phyloP scores from a whole-genome alignment of 2,888 invertebrate genomes.

The Itoplectis maculator region DNA sequence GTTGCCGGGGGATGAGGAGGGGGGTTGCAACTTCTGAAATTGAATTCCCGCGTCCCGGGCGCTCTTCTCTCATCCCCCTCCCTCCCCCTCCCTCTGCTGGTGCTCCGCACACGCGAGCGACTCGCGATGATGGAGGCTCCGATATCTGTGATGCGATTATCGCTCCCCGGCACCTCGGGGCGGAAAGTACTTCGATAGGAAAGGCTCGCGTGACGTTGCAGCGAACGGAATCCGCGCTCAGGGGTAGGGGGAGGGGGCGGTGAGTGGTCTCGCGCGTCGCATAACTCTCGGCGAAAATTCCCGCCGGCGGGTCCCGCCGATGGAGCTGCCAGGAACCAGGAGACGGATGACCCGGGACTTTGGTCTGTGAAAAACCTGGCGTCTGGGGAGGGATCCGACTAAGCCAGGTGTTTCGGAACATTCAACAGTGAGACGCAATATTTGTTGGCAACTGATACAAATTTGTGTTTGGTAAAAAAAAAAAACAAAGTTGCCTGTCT shows the following conservation, averaged over 20 bases:
- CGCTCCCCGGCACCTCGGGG: conserved; percentile 45
- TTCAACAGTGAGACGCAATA: too few species aligned
- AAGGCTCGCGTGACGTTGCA: conserved; percentile 27
- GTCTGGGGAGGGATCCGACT: not conserved
- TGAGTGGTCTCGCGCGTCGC: not conserved
- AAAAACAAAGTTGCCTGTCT: too few species aligned
- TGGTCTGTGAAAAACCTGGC: not conserved
- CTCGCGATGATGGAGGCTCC: conserved; percentile 60
- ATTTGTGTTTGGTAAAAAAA: too few species aligned
- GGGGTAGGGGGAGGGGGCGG: too few species aligned
- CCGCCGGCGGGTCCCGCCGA: not conserved
- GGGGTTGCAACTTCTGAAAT: conserved; percentile 62
- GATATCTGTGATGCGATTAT: conserved; percentile 66
- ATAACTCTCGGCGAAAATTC: conserved; percentile 13
- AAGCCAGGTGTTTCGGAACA: too few species aligned
- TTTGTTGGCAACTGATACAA: too few species aligned
- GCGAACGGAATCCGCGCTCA: not conserved
- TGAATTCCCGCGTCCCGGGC: conserved; percentile 58
- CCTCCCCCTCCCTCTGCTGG: too few species aligned
- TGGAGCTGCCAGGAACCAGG: not conserved
- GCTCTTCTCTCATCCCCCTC: conserved; percentile 18
- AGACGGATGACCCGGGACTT: too few species aligned
- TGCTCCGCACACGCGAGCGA: conserved; percentile 48
- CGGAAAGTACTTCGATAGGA: conserved; percentile 47
- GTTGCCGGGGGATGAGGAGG: not conserved